Evolutionary conservation across 1,140 invertebrate species (phyloP), one percentile per base, ranked within the genome.

Genomic region (Solen grandis): DNA sequence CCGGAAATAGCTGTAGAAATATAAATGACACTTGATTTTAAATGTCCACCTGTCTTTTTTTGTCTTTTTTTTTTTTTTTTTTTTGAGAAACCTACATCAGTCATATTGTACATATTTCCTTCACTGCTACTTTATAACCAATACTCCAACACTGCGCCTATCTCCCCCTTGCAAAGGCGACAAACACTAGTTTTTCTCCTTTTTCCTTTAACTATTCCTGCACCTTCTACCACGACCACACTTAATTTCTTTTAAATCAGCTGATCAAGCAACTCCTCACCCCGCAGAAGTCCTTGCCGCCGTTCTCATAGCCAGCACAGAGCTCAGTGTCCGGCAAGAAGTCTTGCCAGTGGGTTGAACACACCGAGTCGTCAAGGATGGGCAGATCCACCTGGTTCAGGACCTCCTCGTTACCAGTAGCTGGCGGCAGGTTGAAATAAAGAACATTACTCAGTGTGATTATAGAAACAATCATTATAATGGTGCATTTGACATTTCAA

Each of bases 401-500:
- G 1, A 76, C 62, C 41, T 76, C 73, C 25, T 76, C 73, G 29
- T 76, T 65, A 50, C 27, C 72, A 35, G 35, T 70, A 55, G 36
- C 66, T 70, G 31, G n/a, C n/a, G n/a, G n/a, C n/a, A n/a, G n/a
- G n/a, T n/a, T n/a, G n/a, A n/a, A n/a, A n/a, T n/a, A n/a, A n/a
- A n/a, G n/a, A n/a, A n/a, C n/a, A n/a, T n/a, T n/a, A n/a, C n/a
- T n/a, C n/a, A n/a, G n/a, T n/a, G n/a, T n/a, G n/a, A n/a, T n/a
- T n/a, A n/a, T n/a, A n/a, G n/a, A n/a, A n/a, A n/a, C n/a, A n/a
- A n/a, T n/a, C n/a, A n/a, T n/a, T n/a, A n/a, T n/a, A n/a, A n/a
- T n/a, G n/a, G n/a, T n/a, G n/a, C n/a, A n/a, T n/a, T n/a, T n/a
- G n/a, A n/a, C n/a, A n/a, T n/a, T n/a, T n/a, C n/a, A n/a, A n/a